phyloP scores from a whole-genome alignment of 1,140 invertebrate species.

The Streblospio benedicti region DNA sequence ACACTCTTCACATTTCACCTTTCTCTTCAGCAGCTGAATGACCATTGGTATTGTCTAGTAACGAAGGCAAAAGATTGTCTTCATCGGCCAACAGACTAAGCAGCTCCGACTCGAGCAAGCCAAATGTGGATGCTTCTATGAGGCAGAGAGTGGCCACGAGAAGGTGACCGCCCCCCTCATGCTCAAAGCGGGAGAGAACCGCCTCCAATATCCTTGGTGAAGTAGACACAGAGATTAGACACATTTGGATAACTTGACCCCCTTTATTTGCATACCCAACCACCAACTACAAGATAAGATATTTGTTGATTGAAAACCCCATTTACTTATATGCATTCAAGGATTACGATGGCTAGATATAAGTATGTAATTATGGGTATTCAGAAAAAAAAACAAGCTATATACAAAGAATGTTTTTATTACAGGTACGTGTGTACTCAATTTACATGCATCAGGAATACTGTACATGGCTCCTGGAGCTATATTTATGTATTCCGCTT shows the following conservation, averaged over 20 bases:
- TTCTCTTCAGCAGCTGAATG: background rate
- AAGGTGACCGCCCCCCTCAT: slow-evolving; percentile 30
- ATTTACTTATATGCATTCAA: background rate
- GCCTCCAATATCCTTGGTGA: slow-evolving; percentile 34
- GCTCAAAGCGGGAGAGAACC: slow-evolving; percentile 34
- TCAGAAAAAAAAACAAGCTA: background rate
- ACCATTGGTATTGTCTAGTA: too few relatives aligned
- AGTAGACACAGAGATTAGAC: background rate
- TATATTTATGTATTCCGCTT: background rate
- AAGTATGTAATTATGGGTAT: background rate
- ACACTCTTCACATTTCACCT: background rate
- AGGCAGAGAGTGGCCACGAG: slow-evolving; percentile 38
- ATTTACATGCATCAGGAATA: background rate
- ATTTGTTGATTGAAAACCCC: background rate
- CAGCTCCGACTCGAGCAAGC: slow-evolving; percentile 37
- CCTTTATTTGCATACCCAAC: background rate
- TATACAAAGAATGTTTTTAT: background rate
- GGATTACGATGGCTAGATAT: background rate
- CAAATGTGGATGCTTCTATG: slow-evolving; percentile 37
- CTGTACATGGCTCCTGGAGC: background rate
- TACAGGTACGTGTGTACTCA: background rate
- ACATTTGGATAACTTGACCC: background rate
- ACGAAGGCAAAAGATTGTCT: slow-evolving; percentile 2
- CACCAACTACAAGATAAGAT: background rate
- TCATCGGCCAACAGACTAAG: slow-evolving; percentile 16